phyloP scores from a whole-genome alignment of 2,797 vertebrate genomes.

The Clarias pachynema region DNA sequence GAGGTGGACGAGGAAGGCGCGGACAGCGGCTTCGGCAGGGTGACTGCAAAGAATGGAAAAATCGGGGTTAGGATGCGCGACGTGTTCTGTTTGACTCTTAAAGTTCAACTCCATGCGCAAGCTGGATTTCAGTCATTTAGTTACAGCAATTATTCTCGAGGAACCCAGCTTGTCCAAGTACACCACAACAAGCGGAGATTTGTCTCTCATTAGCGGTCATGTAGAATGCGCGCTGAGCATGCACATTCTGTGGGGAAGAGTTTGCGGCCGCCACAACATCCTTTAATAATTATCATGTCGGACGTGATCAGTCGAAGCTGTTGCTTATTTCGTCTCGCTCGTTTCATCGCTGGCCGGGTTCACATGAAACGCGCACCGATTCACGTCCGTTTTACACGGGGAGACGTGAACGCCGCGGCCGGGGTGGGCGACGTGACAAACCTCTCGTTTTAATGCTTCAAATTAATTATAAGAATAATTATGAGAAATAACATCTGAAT shows the following conservation, averaged over 20 bases:
- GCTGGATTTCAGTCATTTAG: not conserved
- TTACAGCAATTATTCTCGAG: not conserved
- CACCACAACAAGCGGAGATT: not conserved
- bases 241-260: no score
- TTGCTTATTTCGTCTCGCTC: not conserved
- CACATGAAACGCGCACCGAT: not conserved
- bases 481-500: no score
- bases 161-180: not conserved
- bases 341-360: not conserved
- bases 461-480: not conserved
- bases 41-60: slow-evolving; percentile 71
- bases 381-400: not conserved
- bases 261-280: not conserved
- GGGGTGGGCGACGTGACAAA: not conserved
- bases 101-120: not conserved
- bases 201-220: not conserved
- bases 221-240: not conserved
- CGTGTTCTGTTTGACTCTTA: not conserved
- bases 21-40: slow-evolving; percentile 79
- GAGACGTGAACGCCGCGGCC: not conserved
- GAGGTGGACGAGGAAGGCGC: slow-evolving; percentile 78
- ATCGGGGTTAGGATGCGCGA: no score
- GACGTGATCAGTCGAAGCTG: slow-evolving; percentile 18
- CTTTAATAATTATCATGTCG: slow-evolving; percentile 15
- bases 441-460: not conserved